Evolutionary conservation across 2,888 invertebrate species (phyloP).

Genomic region (Agrotis segetum): DNA sequence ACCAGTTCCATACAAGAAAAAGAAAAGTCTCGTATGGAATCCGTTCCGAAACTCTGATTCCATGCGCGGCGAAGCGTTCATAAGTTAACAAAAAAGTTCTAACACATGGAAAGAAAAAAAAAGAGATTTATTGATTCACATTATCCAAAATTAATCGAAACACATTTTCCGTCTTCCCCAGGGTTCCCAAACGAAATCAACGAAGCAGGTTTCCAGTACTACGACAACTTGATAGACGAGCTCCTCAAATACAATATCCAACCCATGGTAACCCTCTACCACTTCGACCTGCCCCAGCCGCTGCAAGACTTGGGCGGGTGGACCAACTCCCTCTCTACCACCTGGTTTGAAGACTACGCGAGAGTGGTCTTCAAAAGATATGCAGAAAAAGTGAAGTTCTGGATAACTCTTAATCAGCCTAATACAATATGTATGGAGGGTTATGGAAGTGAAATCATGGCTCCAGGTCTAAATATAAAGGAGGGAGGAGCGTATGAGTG

Average conservation of each 20-base stretch:
- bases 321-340: slow-evolving; percentile 72
- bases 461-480: slow-evolving; percentile 79
- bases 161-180: slow-evolving; percentile 46
- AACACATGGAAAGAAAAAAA: too few species aligned
- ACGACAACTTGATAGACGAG: slow-evolving; percentile 90
- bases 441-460: slow-evolving; percentile 80
- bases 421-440: slow-evolving; percentile 82
- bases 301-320: slow-evolving; percentile 83
- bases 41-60: too few species aligned
- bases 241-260: slow-evolving; percentile 77
- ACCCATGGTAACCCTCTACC: slow-evolving; percentile 81
- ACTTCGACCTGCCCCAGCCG: slow-evolving; percentile 81
- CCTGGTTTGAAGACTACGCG: slow-evolving; percentile 89
- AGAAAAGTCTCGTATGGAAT: too few species aligned
- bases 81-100: too few species aligned
- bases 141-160: too few species aligned
- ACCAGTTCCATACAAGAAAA: too few species aligned
- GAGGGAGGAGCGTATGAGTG: slow-evolving; percentile 90
- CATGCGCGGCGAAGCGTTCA: too few species aligned
- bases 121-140: too few species aligned
- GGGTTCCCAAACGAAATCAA: slow-evolving; percentile 80
- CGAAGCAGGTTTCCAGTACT: slow-evolving; percentile 86
- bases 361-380: slow-evolving; percentile 82
- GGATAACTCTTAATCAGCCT: slow-evolving; percentile 92
- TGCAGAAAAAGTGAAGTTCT: slow-evolving; percentile 88